phyloP scores from a whole-genome alignment of 2,797 vertebrate species.

The Tarsius wallacei region DNA sequence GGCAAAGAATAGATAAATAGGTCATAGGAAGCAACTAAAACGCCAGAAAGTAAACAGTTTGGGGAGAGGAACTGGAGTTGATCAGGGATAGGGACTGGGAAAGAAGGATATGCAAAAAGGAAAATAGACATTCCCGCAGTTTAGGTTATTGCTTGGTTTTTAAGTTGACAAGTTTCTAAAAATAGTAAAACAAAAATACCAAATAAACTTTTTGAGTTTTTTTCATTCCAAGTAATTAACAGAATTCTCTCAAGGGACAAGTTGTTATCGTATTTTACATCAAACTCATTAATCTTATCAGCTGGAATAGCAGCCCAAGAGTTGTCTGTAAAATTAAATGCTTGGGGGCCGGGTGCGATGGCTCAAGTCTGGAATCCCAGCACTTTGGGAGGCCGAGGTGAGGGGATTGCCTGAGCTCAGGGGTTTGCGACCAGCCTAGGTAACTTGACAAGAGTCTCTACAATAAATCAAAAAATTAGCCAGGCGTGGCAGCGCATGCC shows the following conservation, averaged over 20 bases:
- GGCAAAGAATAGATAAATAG: neutral
- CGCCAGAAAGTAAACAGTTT: neutral
- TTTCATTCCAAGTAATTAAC: neutral
- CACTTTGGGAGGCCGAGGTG: too few species aligned
- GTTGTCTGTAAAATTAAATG: neutral
- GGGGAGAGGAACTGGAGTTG: neutral
- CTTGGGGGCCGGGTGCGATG: neutral
- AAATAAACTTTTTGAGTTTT: neutral
- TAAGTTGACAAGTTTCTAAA: neutral
- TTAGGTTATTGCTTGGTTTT: neutral
- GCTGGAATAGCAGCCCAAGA: neutral
- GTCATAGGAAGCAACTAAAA: neutral
- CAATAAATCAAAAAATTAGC: too few species aligned
- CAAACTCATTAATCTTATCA: neutral
- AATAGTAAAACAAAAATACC: conserved; percentile 1
- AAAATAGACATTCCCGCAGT: neutral
- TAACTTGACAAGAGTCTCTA: too few species aligned
- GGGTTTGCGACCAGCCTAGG: too few species aligned
- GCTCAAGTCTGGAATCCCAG: too few species aligned
- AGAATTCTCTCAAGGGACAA: neutral
- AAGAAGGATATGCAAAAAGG: neutral
- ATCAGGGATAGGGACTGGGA: neutral
- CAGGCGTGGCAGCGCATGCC: too few species aligned
- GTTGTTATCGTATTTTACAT: neutral
- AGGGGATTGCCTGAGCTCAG: too few species aligned